These are phyloP conservation scores for Acyrthosiphon pisum DNA, from an alignment of 1,140 invertebrate genomes.

Conservation along the genomic window DNA sequence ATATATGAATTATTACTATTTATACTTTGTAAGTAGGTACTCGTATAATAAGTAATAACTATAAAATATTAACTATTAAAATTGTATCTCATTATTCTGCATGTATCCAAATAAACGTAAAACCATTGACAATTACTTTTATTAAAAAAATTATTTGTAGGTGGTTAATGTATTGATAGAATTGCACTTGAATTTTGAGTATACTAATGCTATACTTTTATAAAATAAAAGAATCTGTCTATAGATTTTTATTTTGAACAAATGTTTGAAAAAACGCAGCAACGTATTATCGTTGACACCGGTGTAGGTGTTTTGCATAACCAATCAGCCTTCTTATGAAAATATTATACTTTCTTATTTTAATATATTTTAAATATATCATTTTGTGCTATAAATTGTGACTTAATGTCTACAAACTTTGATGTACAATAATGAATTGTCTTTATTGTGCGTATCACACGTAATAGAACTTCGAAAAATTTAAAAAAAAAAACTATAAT, in stretches of 20 bases:
- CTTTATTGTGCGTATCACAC: neutral
- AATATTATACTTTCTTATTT: neutral
- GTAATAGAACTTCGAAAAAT: neutral
- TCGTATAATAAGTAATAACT: too few species aligned
- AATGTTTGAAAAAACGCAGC: constrained; percentile 1
- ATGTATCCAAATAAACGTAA: neutral
- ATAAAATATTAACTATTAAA: too few species aligned
- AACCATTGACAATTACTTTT: too few species aligned
- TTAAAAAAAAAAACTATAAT: neutral
- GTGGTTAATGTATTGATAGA: neutral
- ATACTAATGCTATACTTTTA: too few species aligned
- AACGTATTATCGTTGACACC: neutral
- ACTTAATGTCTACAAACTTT: neutral
- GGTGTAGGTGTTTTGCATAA: constrained; percentile 56
- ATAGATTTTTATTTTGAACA: neutral
- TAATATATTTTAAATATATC: neutral
- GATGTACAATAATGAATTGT: neutral
- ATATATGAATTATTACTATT: neutral
- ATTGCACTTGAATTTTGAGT: neutral
- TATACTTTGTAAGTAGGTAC: neutral
- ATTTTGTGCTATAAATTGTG: neutral
- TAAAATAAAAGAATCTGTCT: neutral
- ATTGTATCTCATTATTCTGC: too few species aligned
- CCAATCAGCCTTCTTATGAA: constrained; percentile 17
- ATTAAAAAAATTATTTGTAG: neutral